Base-by-base conservation (phyloP, 2,888 invertebrate species). In the Spialia ferax region DNA sequence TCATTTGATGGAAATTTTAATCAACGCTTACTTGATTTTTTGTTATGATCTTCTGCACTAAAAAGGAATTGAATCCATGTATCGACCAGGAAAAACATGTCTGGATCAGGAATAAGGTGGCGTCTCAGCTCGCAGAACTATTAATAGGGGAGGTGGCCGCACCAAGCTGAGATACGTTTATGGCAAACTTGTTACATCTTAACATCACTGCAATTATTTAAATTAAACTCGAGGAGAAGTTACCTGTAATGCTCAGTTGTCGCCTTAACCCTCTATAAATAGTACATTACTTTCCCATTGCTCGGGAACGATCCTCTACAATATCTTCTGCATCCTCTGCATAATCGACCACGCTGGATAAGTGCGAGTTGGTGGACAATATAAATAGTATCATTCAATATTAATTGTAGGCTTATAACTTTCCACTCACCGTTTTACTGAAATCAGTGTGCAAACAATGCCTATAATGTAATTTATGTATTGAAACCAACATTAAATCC, bases 81-180 rank as follows among this genome's bases (percentile, higher is more conserved):
- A 42, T 55, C 29, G 7, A 29, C 54, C 61, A 60, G 66, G 35
- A 67, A 61, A 67, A 67, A 67, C 66, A 61, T 55, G 66, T 67
- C 54, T 67, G 32, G 15, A 35, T 55, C 60, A 45, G 29, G 45
- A 38, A 54, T 55, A 60, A 18, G 54, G 54, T 55, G 66, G 66
- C 66, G 66, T 61, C 66, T 48, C 13, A 32, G 29, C 29, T 38
- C 23, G 13, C 45, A 15, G 18, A 8, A 45, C 66, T 67, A 67
- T 67, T 61, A 67, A 61, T 67, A 67, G 61, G 22, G 26, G 54
- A 26, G 32, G 61, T 55, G 45, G 29, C 32, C 38, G 59, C 42
- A 54, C 29, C 20, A 42, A 54, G 48, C 15, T 29, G 52, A 29
- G 18, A 23, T 60, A 42, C 60, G 45, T 54, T 60, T 66, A 66